Evolutionary conservation across 2,113 vertebrate genomes (phyloP), one percentile per base, ranked within the genome.

Genomic region (Cromileptes altivelis): DNA sequence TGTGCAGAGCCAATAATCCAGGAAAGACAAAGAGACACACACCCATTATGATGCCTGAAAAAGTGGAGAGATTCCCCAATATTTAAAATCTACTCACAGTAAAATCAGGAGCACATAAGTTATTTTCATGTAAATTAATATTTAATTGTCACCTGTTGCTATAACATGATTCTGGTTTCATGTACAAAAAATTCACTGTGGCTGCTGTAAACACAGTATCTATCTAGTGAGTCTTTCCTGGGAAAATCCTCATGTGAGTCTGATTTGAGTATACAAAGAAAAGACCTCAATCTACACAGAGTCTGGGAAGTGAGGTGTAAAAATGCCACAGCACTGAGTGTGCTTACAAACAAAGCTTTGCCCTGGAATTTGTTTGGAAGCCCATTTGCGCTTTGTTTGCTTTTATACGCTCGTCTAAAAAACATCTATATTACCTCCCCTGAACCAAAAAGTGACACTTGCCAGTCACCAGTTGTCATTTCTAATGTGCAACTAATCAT

Each of bases 401-500:
- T 75, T 64, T 49, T 1, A 65, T 27, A 8, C 18, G 17, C 12
- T 64, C 42, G 25, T 55, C 10, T 63, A 37, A 72, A 30, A 60
- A 75, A 60, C 52, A 70, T 75, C 67, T 30, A n/a, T 49, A 52
- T 75, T 37, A 56, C 56, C 42, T 60, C 65, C 23, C 17, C 47
- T n/a, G n/a, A 75, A 42, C 60, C n/a, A 42, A 23, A n/a, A 33
- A 60, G 18, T 72, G 65, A 82, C 78, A 80, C 49, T 84, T 81
- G 77, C 55, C 68, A 23, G 64, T 83, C 77, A 81, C 56, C 57
- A 25, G 56, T 70, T 78, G 60, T 75, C 57, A 33, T 80, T 85
- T 73, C 33, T 53, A 83, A 79, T 69, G 64, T 70, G 75, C 27
- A 19, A 45, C 64, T 85, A 87, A 85, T 79, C 70, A 82, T 18